phyloP scores from a whole-genome alignment of 2,797 vertebrate species.

The Anniella stebbinsi region DNA sequence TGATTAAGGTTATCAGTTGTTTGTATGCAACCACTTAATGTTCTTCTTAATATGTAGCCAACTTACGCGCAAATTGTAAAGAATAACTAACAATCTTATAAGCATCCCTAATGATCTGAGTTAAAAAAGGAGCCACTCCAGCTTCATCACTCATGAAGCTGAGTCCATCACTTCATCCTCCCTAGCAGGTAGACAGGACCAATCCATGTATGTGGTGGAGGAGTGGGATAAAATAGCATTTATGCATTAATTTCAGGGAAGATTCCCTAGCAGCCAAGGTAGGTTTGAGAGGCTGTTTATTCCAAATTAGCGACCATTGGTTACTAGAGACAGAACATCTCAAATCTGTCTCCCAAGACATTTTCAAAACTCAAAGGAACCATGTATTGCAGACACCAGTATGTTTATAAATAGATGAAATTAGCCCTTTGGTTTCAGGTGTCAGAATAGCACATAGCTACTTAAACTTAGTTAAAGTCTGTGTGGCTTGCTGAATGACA shows the following conservation, averaged over 20 bases:
- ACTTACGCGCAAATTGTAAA: background rate
- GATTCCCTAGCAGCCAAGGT: background rate
- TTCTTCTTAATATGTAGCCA: background rate
- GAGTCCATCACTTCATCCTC: background rate
- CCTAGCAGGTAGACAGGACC: background rate
- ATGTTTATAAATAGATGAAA: slow-evolving; percentile 28
- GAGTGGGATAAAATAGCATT: background rate
- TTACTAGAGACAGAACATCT: background rate
- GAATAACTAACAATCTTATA: background rate
- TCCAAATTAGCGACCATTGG: background rate
- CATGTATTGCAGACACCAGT: background rate
- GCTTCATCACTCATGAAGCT: background rate
- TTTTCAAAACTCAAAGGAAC: background rate
- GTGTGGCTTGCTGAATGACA: slow-evolving; percentile 6
- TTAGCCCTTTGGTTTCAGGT: slow-evolving; percentile 6
- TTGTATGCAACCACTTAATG: background rate
- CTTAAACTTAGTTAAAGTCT: slow-evolving; percentile 8
- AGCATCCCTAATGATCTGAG: no score
- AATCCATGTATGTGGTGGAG: background rate
- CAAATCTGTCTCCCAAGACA: background rate
- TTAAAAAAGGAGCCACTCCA: background rate
- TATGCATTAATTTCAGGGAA: background rate
- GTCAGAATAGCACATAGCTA: background rate
- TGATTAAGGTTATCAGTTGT: background rate
- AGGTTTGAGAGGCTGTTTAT: background rate